Percentiles rank a stretch among this genome's conserved stretches.
Evolutionary conservation across 2,113 vertebrate species (phyloP).

Genomic region (Erinaceus europaeus): DNA sequence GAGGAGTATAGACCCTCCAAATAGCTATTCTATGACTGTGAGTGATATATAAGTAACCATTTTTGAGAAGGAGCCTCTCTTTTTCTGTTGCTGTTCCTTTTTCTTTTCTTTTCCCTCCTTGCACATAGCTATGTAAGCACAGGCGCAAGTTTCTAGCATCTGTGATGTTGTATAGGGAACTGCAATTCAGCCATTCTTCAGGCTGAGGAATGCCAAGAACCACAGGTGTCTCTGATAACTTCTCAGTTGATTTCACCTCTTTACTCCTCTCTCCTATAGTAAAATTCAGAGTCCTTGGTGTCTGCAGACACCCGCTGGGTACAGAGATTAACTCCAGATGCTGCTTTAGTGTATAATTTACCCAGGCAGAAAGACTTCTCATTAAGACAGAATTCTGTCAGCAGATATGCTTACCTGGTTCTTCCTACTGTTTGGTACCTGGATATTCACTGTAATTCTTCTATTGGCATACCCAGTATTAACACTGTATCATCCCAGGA

Average conservation of each 20-base stretch:
- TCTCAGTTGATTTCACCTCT: constrained; percentile 25
- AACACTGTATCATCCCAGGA: background rate
- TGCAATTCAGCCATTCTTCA: constrained; percentile 5
- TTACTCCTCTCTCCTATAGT: background rate
- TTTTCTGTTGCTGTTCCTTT: background rate
- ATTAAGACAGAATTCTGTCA: constrained; percentile 61
- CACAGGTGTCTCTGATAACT: background rate
- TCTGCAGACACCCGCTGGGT: constrained; percentile 30
- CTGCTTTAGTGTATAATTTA: constrained; percentile 31
- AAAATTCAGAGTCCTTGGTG: constrained; percentile 38
- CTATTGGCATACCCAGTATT: background rate
- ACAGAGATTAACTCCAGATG: constrained; percentile 57
- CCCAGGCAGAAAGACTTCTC: constrained; percentile 61
- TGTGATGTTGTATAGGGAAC: constrained; percentile 9
- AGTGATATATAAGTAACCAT: background rate
- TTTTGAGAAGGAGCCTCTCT: background rate
- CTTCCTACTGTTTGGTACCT: constrained; percentile 32
- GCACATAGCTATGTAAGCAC: background rate
- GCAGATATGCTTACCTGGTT: constrained; percentile 56
- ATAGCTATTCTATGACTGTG: background rate
- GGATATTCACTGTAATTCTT: background rate
- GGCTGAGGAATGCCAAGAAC: constrained; percentile 26
- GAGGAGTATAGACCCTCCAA: background rate
- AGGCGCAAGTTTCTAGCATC: constrained; percentile 38
- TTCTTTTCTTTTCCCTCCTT: background rate